These are phyloP conservation scores for Ostrea denselamellosa DNA, from an alignment of 1,140 invertebrate species.

Conservation along the genomic window DNA sequence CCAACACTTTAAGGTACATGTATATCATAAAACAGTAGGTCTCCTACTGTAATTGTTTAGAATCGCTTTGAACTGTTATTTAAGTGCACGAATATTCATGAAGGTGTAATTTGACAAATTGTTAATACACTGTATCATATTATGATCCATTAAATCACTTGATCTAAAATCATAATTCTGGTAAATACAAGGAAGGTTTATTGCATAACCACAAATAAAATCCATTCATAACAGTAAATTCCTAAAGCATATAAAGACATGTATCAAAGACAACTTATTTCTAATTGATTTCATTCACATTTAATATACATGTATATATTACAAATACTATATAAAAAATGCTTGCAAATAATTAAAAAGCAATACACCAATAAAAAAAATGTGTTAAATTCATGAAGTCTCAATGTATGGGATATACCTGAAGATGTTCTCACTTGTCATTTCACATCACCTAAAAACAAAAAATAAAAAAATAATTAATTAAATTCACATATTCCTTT, in stretches of 20 bases:
- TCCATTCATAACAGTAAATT: not conserved
- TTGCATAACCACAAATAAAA: not conserved
- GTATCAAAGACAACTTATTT: not conserved
- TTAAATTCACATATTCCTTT: not conserved
- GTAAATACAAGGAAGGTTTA: not conserved
- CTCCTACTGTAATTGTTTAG: no score
- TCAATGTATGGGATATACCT: not conserved
- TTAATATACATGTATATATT: not conserved
- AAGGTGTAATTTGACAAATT: no score
- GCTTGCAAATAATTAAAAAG: not conserved
- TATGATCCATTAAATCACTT: no score
- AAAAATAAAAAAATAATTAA: not conserved
- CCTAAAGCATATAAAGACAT: not conserved
- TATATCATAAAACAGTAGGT: no score
- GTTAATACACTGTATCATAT: no score
- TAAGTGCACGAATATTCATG: no score
- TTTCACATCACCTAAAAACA: slow-evolving; percentile 17
- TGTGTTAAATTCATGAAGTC: not conserved
- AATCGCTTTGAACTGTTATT: no score
- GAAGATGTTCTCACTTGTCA: not conserved
- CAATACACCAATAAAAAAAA: not conserved
- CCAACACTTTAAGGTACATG: no score
- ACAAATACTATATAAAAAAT: not conserved
- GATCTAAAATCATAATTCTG: not conserved
- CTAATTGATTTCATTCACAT: no score